These are phyloP conservation scores for Caracal caracal DNA, from an alignment of 2,113 vertebrate species.

Conservation along the genomic window DNA sequence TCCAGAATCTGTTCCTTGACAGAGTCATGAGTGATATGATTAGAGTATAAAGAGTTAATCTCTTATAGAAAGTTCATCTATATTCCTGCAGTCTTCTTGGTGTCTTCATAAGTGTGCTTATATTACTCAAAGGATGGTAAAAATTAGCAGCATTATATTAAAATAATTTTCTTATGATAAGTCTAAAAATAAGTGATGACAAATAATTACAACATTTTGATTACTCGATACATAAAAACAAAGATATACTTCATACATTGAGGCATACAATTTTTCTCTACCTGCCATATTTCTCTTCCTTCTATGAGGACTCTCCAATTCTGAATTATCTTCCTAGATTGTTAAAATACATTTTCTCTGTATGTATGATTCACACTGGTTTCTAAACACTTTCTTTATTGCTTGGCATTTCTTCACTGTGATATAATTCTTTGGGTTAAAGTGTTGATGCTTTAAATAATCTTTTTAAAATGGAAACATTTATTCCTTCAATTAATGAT, in stretches of 20 bases:
- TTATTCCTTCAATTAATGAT: background rate
- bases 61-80: background rate
- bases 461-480: background rate
- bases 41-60: background rate
- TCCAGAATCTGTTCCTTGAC: background rate
- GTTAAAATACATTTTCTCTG: background rate
- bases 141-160: background rate
- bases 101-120: background rate
- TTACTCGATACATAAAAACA: background rate
- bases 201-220: background rate
- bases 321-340: background rate
- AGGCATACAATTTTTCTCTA: background rate
- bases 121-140: background rate
- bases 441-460: background rate
- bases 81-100: background rate
- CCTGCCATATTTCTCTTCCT: background rate
- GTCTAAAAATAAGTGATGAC: background rate
- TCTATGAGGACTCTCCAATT: background rate
- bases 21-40: too few relatives aligned
- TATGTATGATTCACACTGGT: background rate
- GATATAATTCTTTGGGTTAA: background rate
- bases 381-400: background rate
- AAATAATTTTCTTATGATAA: background rate
- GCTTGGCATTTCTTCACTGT: background rate
- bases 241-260: background rate